Conservation (phyloP, 2,113 vertebrate genomes). For the Electrona antarctica region DNA sequence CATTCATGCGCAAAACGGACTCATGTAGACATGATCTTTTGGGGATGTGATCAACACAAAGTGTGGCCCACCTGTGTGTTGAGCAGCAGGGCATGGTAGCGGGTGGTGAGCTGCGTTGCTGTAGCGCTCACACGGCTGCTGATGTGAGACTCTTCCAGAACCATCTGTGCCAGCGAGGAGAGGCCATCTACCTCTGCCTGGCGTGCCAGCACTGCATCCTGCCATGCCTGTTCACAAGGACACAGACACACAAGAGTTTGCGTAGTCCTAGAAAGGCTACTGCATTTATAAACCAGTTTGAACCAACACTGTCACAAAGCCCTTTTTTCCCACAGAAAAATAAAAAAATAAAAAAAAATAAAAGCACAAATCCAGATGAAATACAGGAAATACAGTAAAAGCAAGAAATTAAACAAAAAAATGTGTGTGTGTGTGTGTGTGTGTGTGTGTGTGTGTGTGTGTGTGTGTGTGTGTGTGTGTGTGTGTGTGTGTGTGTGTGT, state of each 20-base stretch:
- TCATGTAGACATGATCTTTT: neutral
- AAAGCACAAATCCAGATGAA: conserved; percentile 8
- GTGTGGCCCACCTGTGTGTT: conserved; percentile 82
- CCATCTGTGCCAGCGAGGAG: conserved; percentile 88
- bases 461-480: neutral
- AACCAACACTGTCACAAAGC: neutral
- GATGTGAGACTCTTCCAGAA: conserved; percentile 88
- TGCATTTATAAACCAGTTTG: neutral
- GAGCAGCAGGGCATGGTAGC: conserved; percentile 91
- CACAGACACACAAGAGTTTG: conserved; percentile 18
- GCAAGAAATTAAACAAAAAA: neutral
- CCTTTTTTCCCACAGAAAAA: neutral
- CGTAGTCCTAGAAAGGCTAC: neutral
- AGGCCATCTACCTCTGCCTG: conserved; percentile 93
- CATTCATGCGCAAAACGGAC: too few relatives aligned
- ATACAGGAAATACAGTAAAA: neutral
- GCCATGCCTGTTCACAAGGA: conserved; percentile 82
- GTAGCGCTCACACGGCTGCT: conserved; percentile 84
- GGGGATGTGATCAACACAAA: neutral
- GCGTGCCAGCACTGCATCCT: conserved; percentile 81
- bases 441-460: neutral
- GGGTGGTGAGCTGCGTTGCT: conserved; percentile 88
- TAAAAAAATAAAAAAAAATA: conserved; percentile 2
- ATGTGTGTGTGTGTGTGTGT: neutral
- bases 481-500: too few relatives aligned